Evolutionary conservation across 2,797 vertebrate genomes (phyloP).

Genomic region (Cuniculus paca): DNA sequence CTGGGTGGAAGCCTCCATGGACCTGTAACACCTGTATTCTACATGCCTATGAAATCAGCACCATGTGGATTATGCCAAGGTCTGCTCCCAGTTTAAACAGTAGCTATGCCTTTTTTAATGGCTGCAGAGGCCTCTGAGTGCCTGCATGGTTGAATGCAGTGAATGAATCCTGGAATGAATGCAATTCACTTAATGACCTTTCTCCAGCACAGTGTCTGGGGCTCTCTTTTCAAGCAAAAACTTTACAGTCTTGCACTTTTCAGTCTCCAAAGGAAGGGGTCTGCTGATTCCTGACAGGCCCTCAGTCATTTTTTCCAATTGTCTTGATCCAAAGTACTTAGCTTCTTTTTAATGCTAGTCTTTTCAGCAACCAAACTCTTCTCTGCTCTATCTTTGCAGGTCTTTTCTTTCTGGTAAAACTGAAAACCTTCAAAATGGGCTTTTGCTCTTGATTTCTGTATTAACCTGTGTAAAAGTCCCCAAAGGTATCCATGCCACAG

Average conservation of each 20-base stretch:
- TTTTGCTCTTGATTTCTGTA: not conserved
- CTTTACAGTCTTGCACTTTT: not conserved
- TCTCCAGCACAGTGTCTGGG: not conserved
- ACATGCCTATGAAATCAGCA: not conserved
- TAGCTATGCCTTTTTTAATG: not conserved
- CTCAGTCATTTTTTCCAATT: not conserved
- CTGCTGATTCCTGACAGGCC: not conserved
- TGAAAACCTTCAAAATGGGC: not conserved
- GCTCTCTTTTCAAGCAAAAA: not conserved
- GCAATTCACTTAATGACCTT: not conserved
- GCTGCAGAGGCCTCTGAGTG: not conserved
- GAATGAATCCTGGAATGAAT: not conserved
- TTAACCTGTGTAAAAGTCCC: not conserved
- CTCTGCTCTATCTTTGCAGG: not conserved
- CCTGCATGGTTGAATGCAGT: not conserved
- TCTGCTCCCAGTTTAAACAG: not conserved
- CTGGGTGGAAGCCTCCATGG: not conserved
- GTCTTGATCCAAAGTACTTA: not conserved
- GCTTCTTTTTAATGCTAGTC: not conserved
- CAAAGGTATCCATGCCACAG: not conserved
- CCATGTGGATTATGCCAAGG: not conserved
- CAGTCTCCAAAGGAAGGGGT: not conserved
- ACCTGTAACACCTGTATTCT: not conserved
- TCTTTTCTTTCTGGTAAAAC: not conserved
- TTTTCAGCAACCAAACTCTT: not conserved